Percentiles rank a stretch among this genome's conserved stretches.
Evolutionary conservation across 2,113 vertebrate genomes (phyloP).

Genomic region (Danionella cerebrum): DNA sequence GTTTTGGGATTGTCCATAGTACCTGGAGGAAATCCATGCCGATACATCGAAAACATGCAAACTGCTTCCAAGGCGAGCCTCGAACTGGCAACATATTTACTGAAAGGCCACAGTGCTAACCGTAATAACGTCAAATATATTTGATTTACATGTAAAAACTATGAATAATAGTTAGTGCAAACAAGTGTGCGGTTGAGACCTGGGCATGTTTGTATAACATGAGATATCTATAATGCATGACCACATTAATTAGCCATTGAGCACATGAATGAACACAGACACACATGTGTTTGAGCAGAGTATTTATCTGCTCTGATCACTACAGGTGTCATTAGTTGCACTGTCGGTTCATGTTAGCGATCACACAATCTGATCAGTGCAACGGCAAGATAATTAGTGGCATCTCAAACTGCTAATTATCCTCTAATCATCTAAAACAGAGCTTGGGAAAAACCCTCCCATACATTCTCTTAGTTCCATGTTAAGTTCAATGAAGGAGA

Average conservation of each 20-base stretch:
- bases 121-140: too few relatives aligned
- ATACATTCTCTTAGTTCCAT: background rate
- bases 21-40: too few relatives aligned
- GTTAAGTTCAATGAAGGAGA: background rate
- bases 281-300: background rate
- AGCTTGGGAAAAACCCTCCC: background rate
- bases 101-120: too few relatives aligned
- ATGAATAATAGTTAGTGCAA: too few relatives aligned
- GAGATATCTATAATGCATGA: background rate
- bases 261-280: background rate
- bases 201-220: background rate
- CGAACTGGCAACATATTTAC: too few relatives aligned
- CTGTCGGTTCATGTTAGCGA: background rate
- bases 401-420: slow-evolving; percentile 7
- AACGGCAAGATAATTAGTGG: slow-evolving; percentile 9
- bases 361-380: background rate
- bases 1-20: too few relatives aligned
- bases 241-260: background rate
- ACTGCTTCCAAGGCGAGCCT: too few relatives aligned
- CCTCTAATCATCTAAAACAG: slow-evolving; percentile 1
- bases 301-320: background rate
- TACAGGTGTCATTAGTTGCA: background rate
- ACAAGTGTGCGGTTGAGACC: too few relatives aligned
- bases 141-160: too few relatives aligned
- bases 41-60: too few relatives aligned